phyloP scores from a whole-genome alignment of 2,888 invertebrate species.

The Timandra comae region DNA sequence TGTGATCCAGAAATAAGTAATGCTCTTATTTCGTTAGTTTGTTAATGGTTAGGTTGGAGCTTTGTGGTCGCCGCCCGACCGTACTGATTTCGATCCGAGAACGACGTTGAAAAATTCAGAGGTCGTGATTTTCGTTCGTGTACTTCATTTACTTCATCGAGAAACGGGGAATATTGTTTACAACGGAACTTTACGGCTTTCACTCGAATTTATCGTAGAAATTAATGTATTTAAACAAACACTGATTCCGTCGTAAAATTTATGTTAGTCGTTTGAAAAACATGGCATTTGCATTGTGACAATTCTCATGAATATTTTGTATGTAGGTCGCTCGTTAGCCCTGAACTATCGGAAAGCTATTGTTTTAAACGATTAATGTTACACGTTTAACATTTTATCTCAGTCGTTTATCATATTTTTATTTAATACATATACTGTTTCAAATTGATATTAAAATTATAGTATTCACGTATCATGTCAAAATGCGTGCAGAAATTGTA shows the following conservation, averaged over 20 bases:
- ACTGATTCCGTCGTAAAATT: slow-evolving; percentile 4
- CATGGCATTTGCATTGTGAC: no score
- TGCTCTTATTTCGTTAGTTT: slow-evolving; percentile 59
- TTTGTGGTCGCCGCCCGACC: slow-evolving; percentile 59
- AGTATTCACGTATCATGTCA: slow-evolving; percentile 6
- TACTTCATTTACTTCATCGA: slow-evolving; percentile 62
- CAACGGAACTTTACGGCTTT: slow-evolving; percentile 27
- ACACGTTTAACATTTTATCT: slow-evolving; percentile 7
- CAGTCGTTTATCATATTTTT: slow-evolving; percentile 1
- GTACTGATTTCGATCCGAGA: slow-evolving; percentile 50
- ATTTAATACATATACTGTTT: neutral
- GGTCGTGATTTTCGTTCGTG: slow-evolving; percentile 71
- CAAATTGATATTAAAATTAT: slow-evolving; percentile 2
- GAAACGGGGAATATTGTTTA: slow-evolving; percentile 57
- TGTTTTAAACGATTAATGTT: slow-evolving; percentile 12
- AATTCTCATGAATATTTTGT: slow-evolving; percentile 11
- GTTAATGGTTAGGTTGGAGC: slow-evolving; percentile 56
- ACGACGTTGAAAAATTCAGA: slow-evolving; percentile 70
- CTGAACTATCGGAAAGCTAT: slow-evolving; percentile 14
- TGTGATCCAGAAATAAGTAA: slow-evolving; percentile 44
- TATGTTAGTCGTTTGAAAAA: slow-evolving; percentile 1
- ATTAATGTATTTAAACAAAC: slow-evolving; percentile 18
- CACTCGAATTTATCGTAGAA: slow-evolving; percentile 34
- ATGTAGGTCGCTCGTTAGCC: slow-evolving; percentile 10
- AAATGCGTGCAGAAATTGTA: slow-evolving; percentile 14